Conservation (phyloP, 2,113 vertebrate genomes). For the Pedetes capensis region DNA sequence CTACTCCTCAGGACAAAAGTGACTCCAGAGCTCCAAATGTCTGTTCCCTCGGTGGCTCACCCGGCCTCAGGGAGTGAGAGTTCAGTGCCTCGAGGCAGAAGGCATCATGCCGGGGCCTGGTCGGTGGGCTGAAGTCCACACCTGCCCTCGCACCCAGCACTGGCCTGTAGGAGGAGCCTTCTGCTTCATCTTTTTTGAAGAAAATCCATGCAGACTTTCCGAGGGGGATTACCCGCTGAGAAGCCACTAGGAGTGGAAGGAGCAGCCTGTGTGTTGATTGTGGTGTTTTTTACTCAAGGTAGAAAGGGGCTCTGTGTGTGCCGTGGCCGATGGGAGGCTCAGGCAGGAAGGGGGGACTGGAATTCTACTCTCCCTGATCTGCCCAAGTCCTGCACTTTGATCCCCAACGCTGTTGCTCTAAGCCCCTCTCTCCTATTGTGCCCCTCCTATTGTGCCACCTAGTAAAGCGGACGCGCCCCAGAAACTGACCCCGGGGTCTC, state of each 20-base stretch:
- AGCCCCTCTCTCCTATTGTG: background rate
- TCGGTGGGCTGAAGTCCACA: background rate
- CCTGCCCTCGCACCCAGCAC: too few species aligned
- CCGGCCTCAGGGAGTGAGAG: background rate
- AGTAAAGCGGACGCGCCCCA: background rate
- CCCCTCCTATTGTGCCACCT: background rate
- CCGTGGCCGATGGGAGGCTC: background rate
- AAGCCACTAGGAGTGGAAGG: background rate
- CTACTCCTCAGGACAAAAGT: background rate
- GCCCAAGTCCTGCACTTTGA: too few species aligned
- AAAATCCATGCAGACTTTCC: background rate
- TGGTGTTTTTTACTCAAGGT: background rate
- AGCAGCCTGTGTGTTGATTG: background rate
- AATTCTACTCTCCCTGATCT: background rate
- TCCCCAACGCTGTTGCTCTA: too few species aligned
- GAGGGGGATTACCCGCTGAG: background rate
- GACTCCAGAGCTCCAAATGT: background rate
- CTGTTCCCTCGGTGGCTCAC: background rate
- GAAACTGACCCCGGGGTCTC: background rate
- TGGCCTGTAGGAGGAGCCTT: background rate
- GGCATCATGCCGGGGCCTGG: fast-evolving
- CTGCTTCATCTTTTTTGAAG: background rate
- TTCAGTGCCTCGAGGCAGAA: fast-evolving
- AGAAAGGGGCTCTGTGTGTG: background rate
- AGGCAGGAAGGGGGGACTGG: background rate